Conservation (phyloP, 2,888 invertebrate genomes). For the Trachelus troglodyta region DNA sequence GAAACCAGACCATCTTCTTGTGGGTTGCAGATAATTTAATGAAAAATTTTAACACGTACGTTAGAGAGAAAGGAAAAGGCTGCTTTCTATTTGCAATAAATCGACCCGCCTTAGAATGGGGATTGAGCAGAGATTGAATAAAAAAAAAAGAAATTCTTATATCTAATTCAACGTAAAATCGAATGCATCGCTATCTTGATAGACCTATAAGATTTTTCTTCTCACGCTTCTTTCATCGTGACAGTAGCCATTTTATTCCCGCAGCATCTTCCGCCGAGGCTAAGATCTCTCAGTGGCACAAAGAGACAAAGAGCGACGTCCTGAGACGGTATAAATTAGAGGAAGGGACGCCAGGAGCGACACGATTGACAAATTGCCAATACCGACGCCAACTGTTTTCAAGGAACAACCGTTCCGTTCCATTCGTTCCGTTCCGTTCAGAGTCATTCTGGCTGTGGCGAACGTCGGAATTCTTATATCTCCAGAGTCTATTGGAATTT, state of each 20-base stretch:
- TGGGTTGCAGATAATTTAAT: not conserved
- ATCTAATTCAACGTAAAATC: not conserved
- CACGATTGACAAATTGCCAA: conserved; percentile 35
- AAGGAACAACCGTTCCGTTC: conserved; percentile 24
- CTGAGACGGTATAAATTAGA: not conserved
- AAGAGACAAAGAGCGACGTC: not conserved
- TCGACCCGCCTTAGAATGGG: not conserved
- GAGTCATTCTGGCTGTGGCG: not conserved
- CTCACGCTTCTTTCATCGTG: not conserved
- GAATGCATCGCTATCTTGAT: not conserved
- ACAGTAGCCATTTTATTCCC: not conserved
- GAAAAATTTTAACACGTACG: not conserved
- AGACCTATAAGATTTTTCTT: not conserved
- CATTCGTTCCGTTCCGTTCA: conserved; percentile 19
- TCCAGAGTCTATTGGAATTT: not conserved
- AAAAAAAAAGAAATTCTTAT: not conserved
- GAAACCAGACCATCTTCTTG: not conserved
- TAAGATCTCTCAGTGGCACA: not conserved
- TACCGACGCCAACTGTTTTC: conserved; percentile 36
- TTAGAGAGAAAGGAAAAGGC: not conserved
- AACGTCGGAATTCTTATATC: not conserved
- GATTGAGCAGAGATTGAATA: not conserved
- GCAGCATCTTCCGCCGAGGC: not conserved
- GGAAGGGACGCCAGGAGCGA: not conserved
- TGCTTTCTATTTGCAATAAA: not conserved